Percentiles rank a stretch among this genome's conserved stretches.
These are phyloP conservation scores for Polia nebulosa DNA, from an alignment of 2,888 invertebrate species.

Conservation along the genomic window DNA sequence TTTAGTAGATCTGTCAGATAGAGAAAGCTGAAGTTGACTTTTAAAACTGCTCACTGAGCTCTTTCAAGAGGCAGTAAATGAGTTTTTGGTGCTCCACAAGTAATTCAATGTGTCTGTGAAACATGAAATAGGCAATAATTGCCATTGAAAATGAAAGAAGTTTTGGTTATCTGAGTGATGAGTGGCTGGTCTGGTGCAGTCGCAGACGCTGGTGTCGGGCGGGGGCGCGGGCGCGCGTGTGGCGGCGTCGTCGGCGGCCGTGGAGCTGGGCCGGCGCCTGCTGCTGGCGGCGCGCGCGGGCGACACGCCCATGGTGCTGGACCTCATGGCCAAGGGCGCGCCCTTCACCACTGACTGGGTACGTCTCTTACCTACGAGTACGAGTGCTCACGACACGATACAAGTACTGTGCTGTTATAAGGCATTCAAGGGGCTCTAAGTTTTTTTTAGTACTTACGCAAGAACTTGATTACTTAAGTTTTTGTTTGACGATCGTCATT, in stretches of 20 bases:
- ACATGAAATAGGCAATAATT: background rate
- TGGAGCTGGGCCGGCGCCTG: constrained; percentile 96
- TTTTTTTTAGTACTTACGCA: too few relatives aligned
- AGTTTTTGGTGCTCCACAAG: too few relatives aligned
- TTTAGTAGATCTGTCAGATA: too few relatives aligned
- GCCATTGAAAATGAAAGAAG: background rate
- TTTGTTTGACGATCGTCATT: too few relatives aligned
- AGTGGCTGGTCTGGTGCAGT: constrained; percentile 7
- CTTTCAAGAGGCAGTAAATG: too few relatives aligned
- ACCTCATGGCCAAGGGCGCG: constrained; percentile 96
- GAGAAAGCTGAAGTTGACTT: too few relatives aligned
- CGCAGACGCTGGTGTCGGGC: constrained; percentile 40
- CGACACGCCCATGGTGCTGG: constrained; percentile 94
- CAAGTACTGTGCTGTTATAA: background rate
- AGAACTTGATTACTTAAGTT: too few relatives aligned
- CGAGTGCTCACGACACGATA: too few relatives aligned
- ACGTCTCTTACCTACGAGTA: constrained; percentile 59
- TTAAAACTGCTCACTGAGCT: too few relatives aligned
- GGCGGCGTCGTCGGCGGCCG: constrained; percentile 80
- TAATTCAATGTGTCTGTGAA: too few relatives aligned
- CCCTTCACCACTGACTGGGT: constrained; percentile 99
- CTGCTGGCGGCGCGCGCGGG: constrained; percentile 95
- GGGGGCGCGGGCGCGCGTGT: constrained; percentile 71
- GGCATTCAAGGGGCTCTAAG: too few relatives aligned
- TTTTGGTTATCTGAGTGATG: background rate